Base-by-base conservation (phyloP, 2,888 invertebrate genomes). In the Orthosia gothica region DNA sequence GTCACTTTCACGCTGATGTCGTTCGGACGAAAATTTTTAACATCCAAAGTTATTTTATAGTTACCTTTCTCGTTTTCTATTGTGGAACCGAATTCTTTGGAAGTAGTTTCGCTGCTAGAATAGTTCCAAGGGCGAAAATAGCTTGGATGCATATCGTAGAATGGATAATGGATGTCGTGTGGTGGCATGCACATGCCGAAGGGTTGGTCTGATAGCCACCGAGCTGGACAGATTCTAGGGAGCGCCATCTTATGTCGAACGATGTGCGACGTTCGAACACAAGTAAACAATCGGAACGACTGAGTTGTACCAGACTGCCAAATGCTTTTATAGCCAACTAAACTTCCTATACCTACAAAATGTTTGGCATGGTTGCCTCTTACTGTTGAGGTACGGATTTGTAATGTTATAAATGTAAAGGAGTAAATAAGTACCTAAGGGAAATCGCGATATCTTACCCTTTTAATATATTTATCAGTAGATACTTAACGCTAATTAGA, bases 1-100 rank as follows among this genome's bases (percentile, higher is more conserved):
- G 95, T 94, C 0, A 97, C 97, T 92, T 98, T 98, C 0, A 98
- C 98, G 1, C 97, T 97, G 49, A 98, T 97, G 92, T 98, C 98
- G 23, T 97, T 97, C 0, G 98, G 98, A 9, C 97, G 92, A 89
- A 98, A 98, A 87, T 98, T 97, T 87, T 97, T 97, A 2, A 98
- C 97, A 86, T 98, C 98, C 71, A 98, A 90, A 67, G 97, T 97
- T 2, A 98, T 97, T 94, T 97, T 95, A 76, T 95, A 96, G 67
- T 88, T 89, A 70, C 96, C 94, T 77, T 90, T 90, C 61, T 90
- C 87, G 68, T 89, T 88, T 64, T 88, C 85, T 66, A 93, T 86
- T 61, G 89, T 90, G 5, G 93, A 92, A 40, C 91, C 90, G 50
- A 89, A 86, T 70, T 92, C 92, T 78, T 90, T 89, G 13, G 78